A percentile compares a stretch with the other conserved stretches of the same genome.
Evolutionary conservation across 2,113 vertebrate species (phyloP).

Genomic region (Callopanchax toddi): DNA sequence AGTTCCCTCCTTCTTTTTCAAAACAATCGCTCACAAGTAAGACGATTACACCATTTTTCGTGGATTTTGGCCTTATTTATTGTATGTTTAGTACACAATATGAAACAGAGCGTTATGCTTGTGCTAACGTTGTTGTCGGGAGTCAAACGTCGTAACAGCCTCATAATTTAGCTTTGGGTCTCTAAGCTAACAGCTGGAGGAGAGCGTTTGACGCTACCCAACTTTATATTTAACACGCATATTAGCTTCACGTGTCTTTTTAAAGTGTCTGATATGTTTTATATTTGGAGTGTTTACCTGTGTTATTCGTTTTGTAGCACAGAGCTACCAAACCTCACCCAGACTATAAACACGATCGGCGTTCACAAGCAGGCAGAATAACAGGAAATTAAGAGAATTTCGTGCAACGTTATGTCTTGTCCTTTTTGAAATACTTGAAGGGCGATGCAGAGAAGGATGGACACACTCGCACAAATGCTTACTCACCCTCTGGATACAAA

Average conservation of each 20-base stretch:
- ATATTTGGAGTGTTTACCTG: not conserved
- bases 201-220: not conserved
- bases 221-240: not conserved
- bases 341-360: too few relatives aligned
- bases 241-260: not conserved
- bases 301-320: too few relatives aligned
- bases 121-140: not conserved
- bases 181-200: conserved; percentile 5
- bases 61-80: not conserved
- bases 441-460: conserved; percentile 78
- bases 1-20: conserved; percentile 21
- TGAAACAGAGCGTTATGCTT: not conserved
- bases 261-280: not conserved
- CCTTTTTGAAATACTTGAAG: not conserved
- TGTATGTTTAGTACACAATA: not conserved
- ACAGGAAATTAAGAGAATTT: too few relatives aligned
- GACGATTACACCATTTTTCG: not conserved
- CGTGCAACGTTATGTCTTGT: not conserved
- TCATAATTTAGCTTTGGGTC: conserved; percentile 7
- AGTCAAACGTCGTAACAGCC: not conserved
- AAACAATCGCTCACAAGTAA: conserved; percentile 39
- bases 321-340: too few relatives aligned
- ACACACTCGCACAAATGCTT: conserved; percentile 91
- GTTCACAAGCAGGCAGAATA: too few relatives aligned
- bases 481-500: conserved; percentile 89